Conservation (phyloP, 2,797 vertebrate genomes). For the Echiichthys vipera region DNA sequence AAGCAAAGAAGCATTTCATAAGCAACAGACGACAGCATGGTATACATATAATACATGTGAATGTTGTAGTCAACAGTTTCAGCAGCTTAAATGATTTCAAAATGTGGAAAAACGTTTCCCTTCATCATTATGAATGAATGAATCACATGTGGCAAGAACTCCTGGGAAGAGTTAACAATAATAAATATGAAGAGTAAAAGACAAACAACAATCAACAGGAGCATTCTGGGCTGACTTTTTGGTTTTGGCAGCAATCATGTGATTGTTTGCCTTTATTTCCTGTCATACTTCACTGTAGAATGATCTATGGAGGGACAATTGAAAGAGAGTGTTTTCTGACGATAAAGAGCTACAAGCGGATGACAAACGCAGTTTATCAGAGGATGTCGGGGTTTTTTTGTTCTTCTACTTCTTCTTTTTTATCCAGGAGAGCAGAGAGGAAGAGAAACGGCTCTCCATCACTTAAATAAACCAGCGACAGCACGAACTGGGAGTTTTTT, state of each 20-base stretch:
- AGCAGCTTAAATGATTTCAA: constrained; percentile 31
- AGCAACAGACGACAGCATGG: constrained; percentile 31
- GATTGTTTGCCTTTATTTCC: constrained; percentile 55
- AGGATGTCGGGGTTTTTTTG: constrained; percentile 35
- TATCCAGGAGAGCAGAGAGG: constrained; percentile 47
- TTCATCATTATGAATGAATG: constrained; percentile 26
- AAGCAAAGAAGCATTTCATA: constrained; percentile 33
- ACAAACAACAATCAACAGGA: constrained; percentile 40
- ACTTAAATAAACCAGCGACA: constrained; percentile 69
- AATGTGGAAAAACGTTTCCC: constrained; percentile 25
- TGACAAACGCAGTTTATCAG: constrained; percentile 64
- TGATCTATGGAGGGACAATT: constrained; percentile 52
- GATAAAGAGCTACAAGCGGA: constrained; percentile 58
- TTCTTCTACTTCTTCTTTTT: constrained; percentile 4
- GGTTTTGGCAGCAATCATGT: constrained; percentile 48
- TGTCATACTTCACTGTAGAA: constrained; percentile 35
- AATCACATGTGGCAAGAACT: constrained; percentile 44
- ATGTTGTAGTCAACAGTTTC: constrained; percentile 18
- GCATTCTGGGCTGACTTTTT: constrained; percentile 55
- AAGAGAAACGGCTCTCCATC: constrained; percentile 55
- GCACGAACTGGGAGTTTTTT: constrained; percentile 51
- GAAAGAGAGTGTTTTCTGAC: constrained; percentile 55
- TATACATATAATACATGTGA: constrained; percentile 35
- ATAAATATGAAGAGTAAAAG: constrained; percentile 36
- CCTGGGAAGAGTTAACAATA: constrained; percentile 45